phyloP scores from a whole-genome alignment of 2,113 vertebrate species.

The Alosa alosa region DNA sequence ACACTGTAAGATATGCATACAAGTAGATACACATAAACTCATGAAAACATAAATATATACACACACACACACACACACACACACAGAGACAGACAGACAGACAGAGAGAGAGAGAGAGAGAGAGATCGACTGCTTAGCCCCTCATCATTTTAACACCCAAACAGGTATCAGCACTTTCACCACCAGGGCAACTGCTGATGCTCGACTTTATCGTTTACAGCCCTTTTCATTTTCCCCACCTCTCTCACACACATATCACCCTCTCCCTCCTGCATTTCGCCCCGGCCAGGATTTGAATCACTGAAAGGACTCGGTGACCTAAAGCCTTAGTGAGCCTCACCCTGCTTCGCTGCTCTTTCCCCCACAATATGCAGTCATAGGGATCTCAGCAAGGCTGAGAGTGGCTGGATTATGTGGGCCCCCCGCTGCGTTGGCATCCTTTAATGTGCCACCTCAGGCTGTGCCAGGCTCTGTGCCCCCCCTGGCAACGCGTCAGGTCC shows the following conservation, averaged over 20 bases:
- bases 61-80: not conserved
- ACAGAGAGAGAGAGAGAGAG: not conserved
- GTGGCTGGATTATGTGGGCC: not conserved
- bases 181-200: not conserved
- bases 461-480: not conserved
- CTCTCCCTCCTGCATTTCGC: not conserved
- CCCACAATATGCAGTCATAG: not conserved
- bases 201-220: not conserved
- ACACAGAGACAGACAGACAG: not conserved
- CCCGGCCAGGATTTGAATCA: not conserved
- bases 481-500: not conserved
- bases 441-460: not conserved
- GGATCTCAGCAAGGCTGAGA: not conserved
- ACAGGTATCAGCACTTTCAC: slow-evolving; percentile 20
- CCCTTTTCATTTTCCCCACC: not conserved
- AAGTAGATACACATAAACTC: not conserved
- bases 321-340: not conserved
- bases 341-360: not conserved
- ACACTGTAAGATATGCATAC: not conserved
- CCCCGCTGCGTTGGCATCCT: not conserved
- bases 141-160: not conserved
- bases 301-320: not conserved
- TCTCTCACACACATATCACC: not conserved
- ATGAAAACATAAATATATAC: not conserved
- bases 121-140: not conserved